Base-by-base conservation (phyloP, 2,113 vertebrate genomes). In the Bufo bufo region DNA sequence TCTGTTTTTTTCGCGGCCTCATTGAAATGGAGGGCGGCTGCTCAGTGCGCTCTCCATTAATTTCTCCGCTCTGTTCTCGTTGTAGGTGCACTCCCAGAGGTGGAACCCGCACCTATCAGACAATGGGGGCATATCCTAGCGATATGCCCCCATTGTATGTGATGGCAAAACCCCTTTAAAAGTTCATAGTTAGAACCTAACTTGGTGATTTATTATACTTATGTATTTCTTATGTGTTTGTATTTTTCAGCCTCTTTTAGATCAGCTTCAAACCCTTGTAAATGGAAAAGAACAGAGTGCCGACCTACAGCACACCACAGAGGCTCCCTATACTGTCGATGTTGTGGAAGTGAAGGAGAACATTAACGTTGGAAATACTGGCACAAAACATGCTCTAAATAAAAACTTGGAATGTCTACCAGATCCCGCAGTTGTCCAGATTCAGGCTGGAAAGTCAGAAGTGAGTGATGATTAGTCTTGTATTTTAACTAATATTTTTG, bases 381-480 rank as follows among this genome's bases (percentile, higher is more conserved):
- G 23, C 5, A 0, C 58, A 54, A 83, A 77, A 43, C 11, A 13
- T 69, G 14, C 0, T 58, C 23, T 61, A 84, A 43, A 23, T 77
- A 56, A 77, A 8, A 47, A n/a, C 20, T 52, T 19, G 5, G 63
- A 8, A 20, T 17, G 47, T 65, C 12, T 12, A 12, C 4, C 85
- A 87, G 96, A 98, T 94, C 96, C 97, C 90, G 92, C 96, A 94
- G 95, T 96, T 89, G 95, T 99, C 89, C 98, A 99, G 92, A 99
- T 99, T 94, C 96, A 96, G 92, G 98, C 98, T 90, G 94, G 96
- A 90, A 99, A 98, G 94, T 96, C 97, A 91, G 98, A 99, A 97
- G 98, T 99, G 94, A 96, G 94, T 92, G 65, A 90, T 90, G 16
- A 5, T 16, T 72, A 2, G 20, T 65, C 4, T 61, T 61, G 17